These are phyloP conservation scores for Sylvilagus floridanus DNA, from an alignment of 2,797 vertebrate species.

Conservation along the genomic window DNA sequence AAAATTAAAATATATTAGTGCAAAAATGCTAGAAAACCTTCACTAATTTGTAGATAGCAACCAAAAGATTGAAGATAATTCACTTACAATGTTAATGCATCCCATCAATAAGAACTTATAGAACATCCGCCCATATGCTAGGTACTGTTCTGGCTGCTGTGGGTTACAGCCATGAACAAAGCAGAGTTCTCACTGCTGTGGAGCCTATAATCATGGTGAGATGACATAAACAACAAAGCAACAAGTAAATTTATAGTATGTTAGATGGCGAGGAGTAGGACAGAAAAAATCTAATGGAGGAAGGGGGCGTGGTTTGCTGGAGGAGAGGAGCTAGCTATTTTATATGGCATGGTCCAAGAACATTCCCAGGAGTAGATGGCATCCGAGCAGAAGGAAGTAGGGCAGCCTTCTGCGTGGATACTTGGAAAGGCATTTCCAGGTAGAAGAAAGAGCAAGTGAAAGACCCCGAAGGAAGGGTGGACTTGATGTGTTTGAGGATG, in stretches of 20 bases:
- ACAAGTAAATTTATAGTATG: not conserved
- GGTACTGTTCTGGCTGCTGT: not conserved
- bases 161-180: not conserved
- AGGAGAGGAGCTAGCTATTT: not conserved
- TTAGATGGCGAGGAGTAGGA: not conserved
- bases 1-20: no score
- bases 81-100: slow-evolving; percentile 2
- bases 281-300: not conserved
- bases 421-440: not conserved
- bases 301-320: not conserved
- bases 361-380: not conserved
- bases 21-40: slow-evolving; percentile 11
- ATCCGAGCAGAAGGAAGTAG: not conserved
- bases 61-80: slow-evolving; percentile 25
- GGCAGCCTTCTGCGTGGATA: not conserved
- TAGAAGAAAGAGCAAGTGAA: not conserved
- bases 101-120: not conserved
- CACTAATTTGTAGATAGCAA: not conserved
- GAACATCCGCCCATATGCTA: not conserved
- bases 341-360: not conserved
- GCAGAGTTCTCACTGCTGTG: not conserved
- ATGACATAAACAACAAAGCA: not conserved
- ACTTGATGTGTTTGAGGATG: not conserved
- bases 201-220: not conserved
- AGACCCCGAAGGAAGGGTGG: not conserved